These are phyloP conservation scores for Chloroclysta siterata DNA, from an alignment of 2,888 invertebrate genomes.

Conservation along the genomic window DNA sequence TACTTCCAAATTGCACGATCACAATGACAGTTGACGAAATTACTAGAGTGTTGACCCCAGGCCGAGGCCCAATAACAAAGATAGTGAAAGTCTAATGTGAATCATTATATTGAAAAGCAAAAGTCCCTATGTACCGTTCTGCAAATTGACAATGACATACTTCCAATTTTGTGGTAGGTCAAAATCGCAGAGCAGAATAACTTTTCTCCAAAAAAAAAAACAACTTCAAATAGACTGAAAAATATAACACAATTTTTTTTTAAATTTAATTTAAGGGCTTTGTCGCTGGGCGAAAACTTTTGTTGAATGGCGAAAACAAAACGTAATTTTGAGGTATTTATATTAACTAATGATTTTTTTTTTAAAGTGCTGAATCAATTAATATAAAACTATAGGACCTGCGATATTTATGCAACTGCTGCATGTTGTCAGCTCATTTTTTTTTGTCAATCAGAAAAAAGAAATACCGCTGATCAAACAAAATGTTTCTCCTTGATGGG, in stretches of 20 bases:
- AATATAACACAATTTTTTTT: too few species aligned
- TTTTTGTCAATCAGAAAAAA: too few species aligned
- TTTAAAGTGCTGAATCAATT: too few species aligned
- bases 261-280: too few species aligned
- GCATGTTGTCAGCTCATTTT: neutral
- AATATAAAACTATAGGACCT: too few species aligned
- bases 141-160: slow-evolving; percentile 29
- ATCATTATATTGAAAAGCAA: slow-evolving; percentile 34
- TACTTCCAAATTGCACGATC: slow-evolving; percentile 25
- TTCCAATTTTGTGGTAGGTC: slow-evolving; percentile 25
- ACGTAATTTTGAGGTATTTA: too few species aligned
- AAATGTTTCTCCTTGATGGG: too few species aligned
- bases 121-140: slow-evolving; percentile 31
- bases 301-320: too few species aligned
- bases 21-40: slow-evolving; percentile 40
- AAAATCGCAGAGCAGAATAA: slow-evolving; percentile 10
- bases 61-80: slow-evolving; percentile 34
- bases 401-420: neutral
- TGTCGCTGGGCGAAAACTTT: too few species aligned
- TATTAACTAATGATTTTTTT: too few species aligned
- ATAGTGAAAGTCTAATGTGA: slow-evolving; percentile 41
- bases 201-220: neutral
- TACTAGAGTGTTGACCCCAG: slow-evolving; percentile 42
- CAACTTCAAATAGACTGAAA: too few species aligned
- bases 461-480: too few species aligned